Conservation (phyloP, 2,888 invertebrate genomes). For the Coecobrya sp. region DNA sequence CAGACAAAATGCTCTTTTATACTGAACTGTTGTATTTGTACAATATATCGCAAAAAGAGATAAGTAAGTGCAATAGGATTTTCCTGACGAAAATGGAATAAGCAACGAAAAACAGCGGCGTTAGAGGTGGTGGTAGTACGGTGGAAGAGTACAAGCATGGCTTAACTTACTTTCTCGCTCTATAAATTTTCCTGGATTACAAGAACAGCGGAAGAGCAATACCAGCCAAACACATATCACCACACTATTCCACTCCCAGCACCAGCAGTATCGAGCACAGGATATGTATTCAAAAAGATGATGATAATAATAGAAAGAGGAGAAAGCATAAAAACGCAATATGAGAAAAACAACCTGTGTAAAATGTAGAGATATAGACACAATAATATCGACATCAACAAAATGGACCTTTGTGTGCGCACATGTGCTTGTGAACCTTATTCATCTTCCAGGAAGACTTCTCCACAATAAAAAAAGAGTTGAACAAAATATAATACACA, state of each 20-base stretch:
- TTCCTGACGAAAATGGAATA: conserved; percentile 35
- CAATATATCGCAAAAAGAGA: conserved; percentile 10
- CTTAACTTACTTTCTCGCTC: conserved; percentile 73
- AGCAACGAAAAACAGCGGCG: not conserved
- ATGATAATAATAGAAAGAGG: conserved; percentile 1
- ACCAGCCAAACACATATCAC: conserved; percentile 23
- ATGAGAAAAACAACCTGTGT: not conserved
- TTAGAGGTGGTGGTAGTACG: not conserved
- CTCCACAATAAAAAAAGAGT: conserved; percentile 4
- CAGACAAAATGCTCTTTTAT: not conserved
- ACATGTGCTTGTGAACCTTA: conserved; percentile 2
- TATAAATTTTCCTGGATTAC: conserved; percentile 75
- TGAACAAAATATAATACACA: conserved; percentile 52
- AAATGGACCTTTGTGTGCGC: conserved; percentile 22
- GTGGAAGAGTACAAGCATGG: conserved; percentile 36
- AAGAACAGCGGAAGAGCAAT: not conserved
- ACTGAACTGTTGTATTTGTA: not conserved
- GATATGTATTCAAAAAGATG: not conserved
- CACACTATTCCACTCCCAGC: not conserved
- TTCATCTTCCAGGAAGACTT: conserved; percentile 27
- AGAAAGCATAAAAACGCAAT: not conserved
- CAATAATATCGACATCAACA: not conserved
- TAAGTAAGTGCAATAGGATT: conserved; percentile 59
- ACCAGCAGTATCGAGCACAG: not conserved
- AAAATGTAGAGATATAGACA: not conserved